Base-by-base conservation (phyloP, 1,140 invertebrate species). In the Drusus annulatus region DNA sequence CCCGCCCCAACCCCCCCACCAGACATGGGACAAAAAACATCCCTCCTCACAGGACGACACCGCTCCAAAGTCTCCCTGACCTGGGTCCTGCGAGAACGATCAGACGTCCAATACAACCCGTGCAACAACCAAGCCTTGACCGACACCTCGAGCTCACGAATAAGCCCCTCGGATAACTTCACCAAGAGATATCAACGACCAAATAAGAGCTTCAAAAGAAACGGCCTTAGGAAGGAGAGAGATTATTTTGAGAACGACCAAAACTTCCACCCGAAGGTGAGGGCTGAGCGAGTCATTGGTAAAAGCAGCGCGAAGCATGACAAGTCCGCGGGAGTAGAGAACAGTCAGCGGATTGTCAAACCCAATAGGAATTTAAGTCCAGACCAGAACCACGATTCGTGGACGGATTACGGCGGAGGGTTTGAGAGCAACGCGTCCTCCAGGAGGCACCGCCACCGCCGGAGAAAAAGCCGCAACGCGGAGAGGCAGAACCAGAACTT, bases 61-160 rank as follows among this genome's bases (percentile, higher is more conserved):
- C 91, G 92, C 82, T 93, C 93, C 75, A 93, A 93, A 86, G 92
- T 94, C 85, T 93, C 93, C 54, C 86, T 94, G 54, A 93, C 93
- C 16, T 94, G 93, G 93, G 92, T 93, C 68, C 86, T 94, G 8
- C 90, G 92, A 79, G 91, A 92, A 65, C 92, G 93, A 73, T 85
- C 90, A 17, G 89, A 91, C 73, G 86, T 90, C 45, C 86, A 88
- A 52, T 84, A 85, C 71, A 73, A 69, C 15, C 65, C 65, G 16
- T 80, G 81, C 58, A 69, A 76, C 21, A 76, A 81, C 21, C 75
- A 68, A 58, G 19, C 54, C 6, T 62, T 58, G 19, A 58, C 51
- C 45, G 80, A 79, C n/a, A 79, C 31, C 28, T 60, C 45, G 15
- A 69, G 62, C 19, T 51, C 80, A 0, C n/a, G 71, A 31, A 60